Base-by-base conservation (phyloP, 2,113 vertebrate genomes). In the Sinocyclocheilus rhinocerous region DNA sequence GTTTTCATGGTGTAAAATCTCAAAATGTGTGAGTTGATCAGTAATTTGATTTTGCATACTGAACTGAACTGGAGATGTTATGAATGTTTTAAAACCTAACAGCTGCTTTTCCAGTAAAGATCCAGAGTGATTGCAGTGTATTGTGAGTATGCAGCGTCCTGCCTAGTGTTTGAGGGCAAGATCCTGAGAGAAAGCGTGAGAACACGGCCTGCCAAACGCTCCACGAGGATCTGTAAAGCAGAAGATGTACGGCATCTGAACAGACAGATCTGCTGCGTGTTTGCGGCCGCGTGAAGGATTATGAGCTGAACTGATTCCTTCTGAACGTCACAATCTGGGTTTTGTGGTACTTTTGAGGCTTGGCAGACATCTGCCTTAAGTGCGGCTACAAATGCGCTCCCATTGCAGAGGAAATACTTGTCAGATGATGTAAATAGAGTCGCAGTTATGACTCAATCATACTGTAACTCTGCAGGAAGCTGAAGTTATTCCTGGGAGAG, bases 301-400 rank as follows among this genome's bases (percentile, higher is more conserved):
- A 48, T 84, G 89, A 88, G 89, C 86, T 72, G 86, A 92, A 92
- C 88, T 90, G 80, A 63, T 76, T 86, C 85, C 86, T 87, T 85
- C 78, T 79, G 84, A 73, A 84, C 90, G 88, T 91, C 90, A 84
- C 72, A 89, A 87, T 55, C 85, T 85, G 75, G 87, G 76, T 52
- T 87, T 12, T 42, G 45, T 33, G 84, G 80, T 89, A 26, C 86
- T 83, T 92, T 69, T 91, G 90, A 92, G 90, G 36, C 84, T 79
- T 10, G 63, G 45, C 85, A 88, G 87, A 90, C 83, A 50, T 75
- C 39, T 81, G 29, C 73, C 81, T 87, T 84, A 73, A 87, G 76
- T 77, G 87, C 63, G 81, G 73, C 77, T 83, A 87, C 59, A 84
- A 83, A 89, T 90, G 86, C 84, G 52, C 39, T 88, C 42, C 50